phyloP scores from a whole-genome alignment of 2,113 vertebrate genomes.

The Todiramphus chloris region DNA sequence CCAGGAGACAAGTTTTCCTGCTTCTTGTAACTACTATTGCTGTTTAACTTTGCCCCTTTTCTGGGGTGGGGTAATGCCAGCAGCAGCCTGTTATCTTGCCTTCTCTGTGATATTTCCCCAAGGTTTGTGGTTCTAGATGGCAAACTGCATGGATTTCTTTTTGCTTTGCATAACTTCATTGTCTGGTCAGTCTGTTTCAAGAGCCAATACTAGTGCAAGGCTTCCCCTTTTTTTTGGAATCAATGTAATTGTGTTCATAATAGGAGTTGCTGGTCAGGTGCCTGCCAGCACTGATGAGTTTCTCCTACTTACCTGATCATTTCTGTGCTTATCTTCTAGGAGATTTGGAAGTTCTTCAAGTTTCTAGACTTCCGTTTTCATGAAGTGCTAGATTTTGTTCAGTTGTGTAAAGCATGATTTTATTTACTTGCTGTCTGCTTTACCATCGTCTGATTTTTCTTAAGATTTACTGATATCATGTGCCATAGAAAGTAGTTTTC shows the following conservation, averaged over 20 bases:
- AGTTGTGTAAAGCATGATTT: not conserved
- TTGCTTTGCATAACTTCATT: not conserved
- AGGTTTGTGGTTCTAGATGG: not conserved
- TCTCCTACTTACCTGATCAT: not conserved
- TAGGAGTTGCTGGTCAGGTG: not conserved
- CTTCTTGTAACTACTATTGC: not conserved
- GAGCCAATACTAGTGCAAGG: not conserved
- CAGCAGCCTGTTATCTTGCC: not conserved
- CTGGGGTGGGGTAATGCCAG: not conserved
- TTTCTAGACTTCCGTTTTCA: not conserved
- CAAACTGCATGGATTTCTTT: not conserved
- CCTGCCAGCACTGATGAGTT: not conserved
- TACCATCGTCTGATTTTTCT: not conserved
- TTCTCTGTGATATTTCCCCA: not conserved
- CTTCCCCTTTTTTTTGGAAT: not conserved
- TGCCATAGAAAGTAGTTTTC: not conserved
- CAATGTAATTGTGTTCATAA: not conserved
- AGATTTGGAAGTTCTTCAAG: not conserved
- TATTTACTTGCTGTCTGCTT: not conserved
- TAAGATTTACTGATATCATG: not conserved
- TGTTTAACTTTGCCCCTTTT: not conserved
- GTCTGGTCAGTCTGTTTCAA: rapidly evolving
- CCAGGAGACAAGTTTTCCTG: not conserved
- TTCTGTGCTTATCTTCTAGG: not conserved
- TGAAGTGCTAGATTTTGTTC: not conserved